Base-by-base conservation (phyloP, 2,888 invertebrate genomes). In the Hydrotaea cyrtoneurina region DNA sequence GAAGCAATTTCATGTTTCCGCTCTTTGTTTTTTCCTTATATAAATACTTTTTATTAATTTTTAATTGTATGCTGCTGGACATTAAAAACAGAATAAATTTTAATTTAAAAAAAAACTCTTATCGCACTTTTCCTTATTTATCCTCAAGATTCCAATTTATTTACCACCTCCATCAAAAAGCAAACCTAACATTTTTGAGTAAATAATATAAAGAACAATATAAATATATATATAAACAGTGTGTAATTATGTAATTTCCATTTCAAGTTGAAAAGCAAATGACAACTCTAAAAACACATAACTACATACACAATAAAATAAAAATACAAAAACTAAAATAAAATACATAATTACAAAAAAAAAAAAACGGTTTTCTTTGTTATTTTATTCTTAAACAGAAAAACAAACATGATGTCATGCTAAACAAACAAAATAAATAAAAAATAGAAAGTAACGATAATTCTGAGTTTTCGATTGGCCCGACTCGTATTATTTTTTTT, bases 351-450 rank as follows among this genome's bases (percentile, higher is more conserved):
- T 77, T 57, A 64, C 46, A 82, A 73, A 82, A 31, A 2, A 31
- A 31, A 39, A 73, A 74, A 74, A 83, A 82, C 85, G 83, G 82
- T 84, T 86, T 87, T 85, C 86, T 83, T 87, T 87, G 86, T 86
- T 87, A 86, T 76, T 85, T 85, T 82, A 83, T 78, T 80, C 74
- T 69, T 83, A 80, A 86, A 82, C 64, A 69, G 71, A 43, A 81
- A 84, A 31, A 39, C 39, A 13, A 82, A 83, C 71, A 81, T 78
- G 72, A 71, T 78, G 64, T 74, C 71, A 81, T 79, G 73, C 73
- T 78, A 80, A 81, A n/a, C 15, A 26, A 71, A 78, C 11, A 8
- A 39, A 39, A 84, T 66, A 74, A 55, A 23, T 73, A 69, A 19
- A 78, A 71, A 78, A 77, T 66, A 31, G 31, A 59, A 55, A n/a